Evolutionary conservation across 2,888 invertebrate genomes (phyloP).

Genomic region (Meteorus colon): DNA sequence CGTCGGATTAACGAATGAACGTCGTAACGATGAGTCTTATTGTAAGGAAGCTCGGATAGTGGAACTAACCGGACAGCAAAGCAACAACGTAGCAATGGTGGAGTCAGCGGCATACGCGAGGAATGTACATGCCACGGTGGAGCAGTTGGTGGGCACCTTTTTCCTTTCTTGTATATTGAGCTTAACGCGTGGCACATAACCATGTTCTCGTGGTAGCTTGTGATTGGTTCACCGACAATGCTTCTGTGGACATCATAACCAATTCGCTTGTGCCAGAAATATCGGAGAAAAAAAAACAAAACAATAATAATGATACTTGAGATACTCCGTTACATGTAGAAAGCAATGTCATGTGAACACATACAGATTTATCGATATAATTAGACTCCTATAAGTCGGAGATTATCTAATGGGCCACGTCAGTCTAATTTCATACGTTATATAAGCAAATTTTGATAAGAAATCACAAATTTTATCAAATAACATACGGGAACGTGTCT

Average conservation of each 20-base stretch:
- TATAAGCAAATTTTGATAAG: background rate
- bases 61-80: conserved; percentile 46
- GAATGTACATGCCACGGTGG: conserved; percentile 17
- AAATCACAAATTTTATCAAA: background rate
- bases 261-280: conserved; percentile 4
- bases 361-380: background rate
- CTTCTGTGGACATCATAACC: conserved; percentile 7
- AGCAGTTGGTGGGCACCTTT: conserved; percentile 17
- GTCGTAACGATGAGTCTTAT: background rate
- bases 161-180: conserved; percentile 42
- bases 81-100: conserved; percentile 24
- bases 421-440: background rate
- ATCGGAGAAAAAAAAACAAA: background rate
- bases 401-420: background rate
- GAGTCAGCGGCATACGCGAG: no score
- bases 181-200: conserved; percentile 78
- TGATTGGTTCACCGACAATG: conserved; percentile 76
- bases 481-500: no score
- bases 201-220: conserved; percentile 79
- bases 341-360: background rate
- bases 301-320: background rate
- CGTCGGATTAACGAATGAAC: conserved; percentile 13
- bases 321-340: background rate
- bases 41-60: conserved; percentile 26
- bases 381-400: background rate